Evolutionary conservation across 1,140 invertebrate species (phyloP).

Genomic region (Drosophila sp.): DNA sequence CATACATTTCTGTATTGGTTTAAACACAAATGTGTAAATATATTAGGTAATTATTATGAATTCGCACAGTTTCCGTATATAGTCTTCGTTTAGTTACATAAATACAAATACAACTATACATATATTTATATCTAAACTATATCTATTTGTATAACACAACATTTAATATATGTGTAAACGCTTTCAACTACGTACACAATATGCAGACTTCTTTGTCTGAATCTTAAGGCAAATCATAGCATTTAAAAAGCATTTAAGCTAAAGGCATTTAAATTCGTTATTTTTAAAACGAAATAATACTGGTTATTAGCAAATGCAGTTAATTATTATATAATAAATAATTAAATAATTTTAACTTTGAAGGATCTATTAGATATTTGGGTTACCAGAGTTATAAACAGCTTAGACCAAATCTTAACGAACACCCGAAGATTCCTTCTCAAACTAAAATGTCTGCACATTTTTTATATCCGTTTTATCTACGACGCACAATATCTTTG

Average conservation of each 20-base stretch:
- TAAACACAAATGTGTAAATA: conserved; percentile 18
- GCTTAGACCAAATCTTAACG: conserved; percentile 22
- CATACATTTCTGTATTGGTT: conserved; percentile 14
- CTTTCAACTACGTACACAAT: conserved; percentile 31
- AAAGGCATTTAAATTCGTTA: conserved; percentile 82
- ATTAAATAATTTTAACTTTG: not conserved
- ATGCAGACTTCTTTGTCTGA: conserved; percentile 19
- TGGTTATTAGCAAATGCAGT: conserved; percentile 73
- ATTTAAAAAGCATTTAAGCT: conserved; percentile 73
- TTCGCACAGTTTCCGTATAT: conserved; percentile 50
- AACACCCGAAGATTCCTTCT: not conserved
- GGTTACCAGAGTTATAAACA: conserved; percentile 10
- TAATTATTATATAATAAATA: conserved; percentile 24
- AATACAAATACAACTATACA: conserved; percentile 44
- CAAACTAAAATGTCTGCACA: conserved; percentile 8
- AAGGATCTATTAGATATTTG: not conserved
- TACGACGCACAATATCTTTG: conserved; percentile 7
- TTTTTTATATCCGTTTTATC: conserved; percentile 22
- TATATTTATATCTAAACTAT: conserved; percentile 31
- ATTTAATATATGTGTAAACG: conserved; percentile 35
- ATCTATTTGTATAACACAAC: conserved; percentile 56
- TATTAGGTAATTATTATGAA: conserved; percentile 48
- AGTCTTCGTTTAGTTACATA: conserved; percentile 64
- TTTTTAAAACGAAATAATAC: conserved; percentile 82
- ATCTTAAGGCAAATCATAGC: conserved; percentile 79